Percentiles rank a stretch among this genome's conserved stretches.
Evolutionary conservation across 2,113 vertebrate genomes (phyloP).

Genomic region (Gobiocypris rarus): DNA sequence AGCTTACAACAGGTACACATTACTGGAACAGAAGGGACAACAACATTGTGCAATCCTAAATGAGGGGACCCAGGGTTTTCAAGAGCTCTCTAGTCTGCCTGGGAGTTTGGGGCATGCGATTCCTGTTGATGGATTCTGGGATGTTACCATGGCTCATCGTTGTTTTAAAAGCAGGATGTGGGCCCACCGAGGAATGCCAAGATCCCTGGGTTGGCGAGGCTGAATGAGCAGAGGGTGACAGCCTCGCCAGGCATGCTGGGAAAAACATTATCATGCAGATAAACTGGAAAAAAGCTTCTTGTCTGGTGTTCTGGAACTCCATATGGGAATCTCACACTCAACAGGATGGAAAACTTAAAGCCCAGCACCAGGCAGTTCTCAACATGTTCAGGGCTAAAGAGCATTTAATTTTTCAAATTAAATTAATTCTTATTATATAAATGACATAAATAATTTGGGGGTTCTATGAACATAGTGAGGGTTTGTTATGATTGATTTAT

Average conservation of each 20-base stretch:
- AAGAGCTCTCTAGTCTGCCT: constrained; percentile 23
- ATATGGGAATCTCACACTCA: constrained; percentile 47
- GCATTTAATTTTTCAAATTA: not conserved
- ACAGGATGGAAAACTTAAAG: constrained; percentile 20
- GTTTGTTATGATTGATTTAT: not conserved
- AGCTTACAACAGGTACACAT: constrained; percentile 4
- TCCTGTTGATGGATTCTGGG: constrained; percentile 51
- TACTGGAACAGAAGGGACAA: constrained; percentile 22
- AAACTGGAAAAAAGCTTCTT: constrained; percentile 50
- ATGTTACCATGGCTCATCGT: constrained; percentile 44
- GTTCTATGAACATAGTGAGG: not conserved
- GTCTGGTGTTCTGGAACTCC: constrained; percentile 51
- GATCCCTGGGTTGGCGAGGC: constrained; percentile 47
- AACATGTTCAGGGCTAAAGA: constrained; percentile 9
- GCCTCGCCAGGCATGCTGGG: constrained; percentile 48
- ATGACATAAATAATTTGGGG: not conserved
- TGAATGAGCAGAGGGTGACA: constrained; percentile 53
- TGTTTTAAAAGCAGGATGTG: constrained; percentile 48
- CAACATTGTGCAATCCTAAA: constrained; percentile 19
- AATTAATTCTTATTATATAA: too few relatives aligned
- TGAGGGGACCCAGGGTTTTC: constrained; percentile 25
- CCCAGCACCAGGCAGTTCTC: constrained; percentile 28
- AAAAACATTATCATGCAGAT: constrained; percentile 61
- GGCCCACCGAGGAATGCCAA: constrained; percentile 49
- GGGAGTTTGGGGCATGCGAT: not conserved